Conservation (phyloP, 2,113 vertebrate species). For the Forbesichthys papilliferus region DNA sequence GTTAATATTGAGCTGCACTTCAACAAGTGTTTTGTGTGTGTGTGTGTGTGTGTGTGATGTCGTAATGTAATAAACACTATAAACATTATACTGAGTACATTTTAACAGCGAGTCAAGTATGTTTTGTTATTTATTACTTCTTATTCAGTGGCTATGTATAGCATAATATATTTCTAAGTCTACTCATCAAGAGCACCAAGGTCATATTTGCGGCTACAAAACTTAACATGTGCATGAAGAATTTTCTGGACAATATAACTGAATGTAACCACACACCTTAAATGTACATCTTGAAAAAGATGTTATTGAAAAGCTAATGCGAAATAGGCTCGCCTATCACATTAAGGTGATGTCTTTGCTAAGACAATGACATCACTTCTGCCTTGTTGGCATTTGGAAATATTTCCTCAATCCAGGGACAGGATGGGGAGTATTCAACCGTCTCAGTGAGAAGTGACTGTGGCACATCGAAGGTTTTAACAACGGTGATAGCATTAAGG, state of each 20-base stretch:
- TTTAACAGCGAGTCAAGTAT: constrained; percentile 18
- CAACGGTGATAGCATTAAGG: no score
- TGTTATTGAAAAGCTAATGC: no score
- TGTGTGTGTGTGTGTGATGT: constrained; percentile 12
- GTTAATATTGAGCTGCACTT: constrained; percentile 1
- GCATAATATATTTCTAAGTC: constrained; percentile 13
- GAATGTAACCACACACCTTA: not conserved
- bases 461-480: no score
- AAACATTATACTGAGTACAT: no score
- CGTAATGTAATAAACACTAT: not conserved
- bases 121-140: constrained; percentile 16
- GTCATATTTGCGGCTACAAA: constrained; percentile 16
- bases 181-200: not conserved
- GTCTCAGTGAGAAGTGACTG: not conserved
- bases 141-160: constrained; percentile 41
- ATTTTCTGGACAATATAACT: not conserved
- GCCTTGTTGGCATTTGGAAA: constrained; percentile 33
- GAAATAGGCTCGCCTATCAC: constrained; percentile 18
- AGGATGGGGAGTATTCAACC: constrained; percentile 19
- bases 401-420: constrained; percentile 34
- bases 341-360: constrained; percentile 23
- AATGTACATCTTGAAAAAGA: not conserved
- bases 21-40: constrained; percentile 1
- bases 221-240: not conserved
- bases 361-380: constrained; percentile 55